A percentile compares a stretch with the other conserved stretches of the same genome.
phyloP scores from a whole-genome alignment of 53 echinoderm and acorn worm genomes.

The Astropecten irregularis region DNA sequence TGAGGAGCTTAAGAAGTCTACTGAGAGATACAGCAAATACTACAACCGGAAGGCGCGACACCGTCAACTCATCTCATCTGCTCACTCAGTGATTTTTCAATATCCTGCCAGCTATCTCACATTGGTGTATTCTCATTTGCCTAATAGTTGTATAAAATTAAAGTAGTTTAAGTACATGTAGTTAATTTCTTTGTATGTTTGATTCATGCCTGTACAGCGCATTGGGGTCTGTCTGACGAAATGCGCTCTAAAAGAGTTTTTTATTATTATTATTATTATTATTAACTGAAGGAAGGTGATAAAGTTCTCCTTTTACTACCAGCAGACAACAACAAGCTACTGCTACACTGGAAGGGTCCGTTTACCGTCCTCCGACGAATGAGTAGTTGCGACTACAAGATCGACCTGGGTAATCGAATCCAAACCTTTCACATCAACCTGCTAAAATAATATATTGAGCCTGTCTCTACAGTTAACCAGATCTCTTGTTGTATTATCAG shows the following conservation, averaged over 20 bases:
- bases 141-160: too few relatives aligned
- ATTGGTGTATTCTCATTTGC: too few relatives aligned
- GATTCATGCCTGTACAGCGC: too few relatives aligned
- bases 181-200: too few relatives aligned
- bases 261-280: too few relatives aligned
- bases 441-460: conserved; percentile 16
- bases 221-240: too few relatives aligned
- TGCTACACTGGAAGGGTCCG: conserved; percentile 62
- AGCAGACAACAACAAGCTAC: conserved; percentile 48
- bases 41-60: conserved; percentile 46
- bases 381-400: conserved; percentile 6
- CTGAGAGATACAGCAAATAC: conserved; percentile 28
- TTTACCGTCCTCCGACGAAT: conserved; percentile 1
- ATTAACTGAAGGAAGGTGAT: conserved; percentile 51
- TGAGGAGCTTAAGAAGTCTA: conserved; percentile 30
- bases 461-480: neutral
- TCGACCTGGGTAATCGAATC: neutral
- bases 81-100: too few relatives aligned
- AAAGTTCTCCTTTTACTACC: conserved; percentile 52
- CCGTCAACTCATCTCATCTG: conserved; percentile 28
- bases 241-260: too few relatives aligned
- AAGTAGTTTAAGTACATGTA: too few relatives aligned
- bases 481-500: neutral
- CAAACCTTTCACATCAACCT: conserved; percentile 55
- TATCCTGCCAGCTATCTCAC: too few relatives aligned